Conservation (phyloP, 2,113 vertebrate species). For the Macquaria australasica region DNA sequence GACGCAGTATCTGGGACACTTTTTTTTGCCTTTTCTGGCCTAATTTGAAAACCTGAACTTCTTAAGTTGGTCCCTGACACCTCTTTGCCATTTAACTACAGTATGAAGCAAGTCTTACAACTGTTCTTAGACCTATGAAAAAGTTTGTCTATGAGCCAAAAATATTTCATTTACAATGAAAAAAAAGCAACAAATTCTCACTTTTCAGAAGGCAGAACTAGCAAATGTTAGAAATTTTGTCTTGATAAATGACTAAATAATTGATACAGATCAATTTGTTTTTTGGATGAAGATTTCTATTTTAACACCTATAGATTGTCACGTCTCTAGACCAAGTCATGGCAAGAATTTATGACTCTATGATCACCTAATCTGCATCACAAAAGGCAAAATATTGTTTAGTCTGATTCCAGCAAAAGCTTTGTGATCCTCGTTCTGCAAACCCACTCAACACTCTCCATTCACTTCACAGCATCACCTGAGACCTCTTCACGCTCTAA, state of each 20-base stretch:
- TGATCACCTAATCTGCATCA: neutral
- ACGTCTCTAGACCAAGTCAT: neutral
- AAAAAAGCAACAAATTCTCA: too few relatives aligned
- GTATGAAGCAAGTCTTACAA: neutral
- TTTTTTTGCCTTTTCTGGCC: too few relatives aligned
- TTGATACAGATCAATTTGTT: neutral
- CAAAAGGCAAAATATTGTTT: neutral
- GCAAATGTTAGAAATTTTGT: neutral
- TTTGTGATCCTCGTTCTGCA: neutral
- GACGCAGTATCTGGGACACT: too few relatives aligned
- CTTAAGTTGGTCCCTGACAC: neutral
- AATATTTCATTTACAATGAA: neutral
- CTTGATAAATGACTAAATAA: neutral
- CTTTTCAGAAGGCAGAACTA: neutral
- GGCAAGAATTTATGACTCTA: neutral
- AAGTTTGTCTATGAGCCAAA: neutral
- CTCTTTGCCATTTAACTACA: neutral
- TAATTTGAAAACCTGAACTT: too few relatives aligned
- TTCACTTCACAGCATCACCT: neutral
- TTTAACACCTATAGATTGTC: neutral
- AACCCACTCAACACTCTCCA: neutral
- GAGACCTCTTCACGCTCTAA: constrained; percentile 18
- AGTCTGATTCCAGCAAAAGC: neutral
- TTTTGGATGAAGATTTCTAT: neutral
- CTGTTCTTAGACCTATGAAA: too few relatives aligned